A percentile compares a stretch with the other conserved stretches of the same genome.
Evolutionary conservation across 92 coral and sea anemone genomes (phyloP).

Genomic region (Heteractis magnifica): DNA sequence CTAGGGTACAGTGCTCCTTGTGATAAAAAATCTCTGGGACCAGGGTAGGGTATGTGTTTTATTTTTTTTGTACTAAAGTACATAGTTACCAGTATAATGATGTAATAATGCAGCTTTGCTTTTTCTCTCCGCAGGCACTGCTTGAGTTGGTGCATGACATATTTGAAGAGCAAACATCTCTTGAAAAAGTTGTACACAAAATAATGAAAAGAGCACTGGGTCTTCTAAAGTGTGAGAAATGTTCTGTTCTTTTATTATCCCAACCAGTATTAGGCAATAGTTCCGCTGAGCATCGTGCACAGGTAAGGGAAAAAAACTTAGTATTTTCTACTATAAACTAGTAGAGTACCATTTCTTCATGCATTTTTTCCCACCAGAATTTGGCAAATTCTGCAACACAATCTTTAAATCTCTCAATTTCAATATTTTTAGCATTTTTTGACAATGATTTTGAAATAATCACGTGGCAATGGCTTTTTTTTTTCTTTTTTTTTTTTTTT

Average conservation of each 20-base stretch:
- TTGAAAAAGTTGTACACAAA: conserved; percentile 91
- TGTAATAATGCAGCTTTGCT: background rate
- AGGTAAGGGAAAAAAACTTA: conserved; percentile 39
- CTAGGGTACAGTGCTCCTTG: no score
- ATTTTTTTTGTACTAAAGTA: no score
- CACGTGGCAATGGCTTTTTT: no score
- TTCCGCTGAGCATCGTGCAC: conserved; percentile 72
- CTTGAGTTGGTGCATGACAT: conserved; percentile 97
- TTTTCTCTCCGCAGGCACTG: conserved; percentile 59
- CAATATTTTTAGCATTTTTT: no score
- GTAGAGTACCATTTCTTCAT: background rate
- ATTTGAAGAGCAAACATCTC: conserved; percentile 98
- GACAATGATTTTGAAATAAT: no score
- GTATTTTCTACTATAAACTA: background rate
- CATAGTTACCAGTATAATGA: background rate
- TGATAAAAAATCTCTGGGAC: no score
- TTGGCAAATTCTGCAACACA: no score
- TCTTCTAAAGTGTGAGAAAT: conserved; percentile 91
- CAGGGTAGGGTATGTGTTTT: no score
- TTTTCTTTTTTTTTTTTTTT: no score
- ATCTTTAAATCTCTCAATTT: no score
- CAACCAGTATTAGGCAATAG: conserved; percentile 85
- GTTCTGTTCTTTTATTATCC: conserved; percentile 89
- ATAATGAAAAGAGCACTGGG: conserved; percentile 92
- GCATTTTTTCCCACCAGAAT: no score